Conservation (phyloP, 2,113 vertebrate species). For the Protomyctophum bolini region DNA sequence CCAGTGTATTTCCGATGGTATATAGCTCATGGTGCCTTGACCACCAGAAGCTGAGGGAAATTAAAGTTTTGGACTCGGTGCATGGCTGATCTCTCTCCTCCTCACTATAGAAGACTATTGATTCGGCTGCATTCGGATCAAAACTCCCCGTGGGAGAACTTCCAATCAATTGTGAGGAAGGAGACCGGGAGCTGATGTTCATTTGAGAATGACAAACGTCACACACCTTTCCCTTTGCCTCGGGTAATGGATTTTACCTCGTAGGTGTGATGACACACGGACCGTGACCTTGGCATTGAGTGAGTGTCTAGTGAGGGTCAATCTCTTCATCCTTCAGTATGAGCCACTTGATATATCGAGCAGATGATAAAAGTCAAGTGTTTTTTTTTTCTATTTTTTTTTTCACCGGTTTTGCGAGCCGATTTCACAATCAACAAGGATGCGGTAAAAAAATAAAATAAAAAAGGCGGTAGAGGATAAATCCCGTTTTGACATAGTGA, state of each 20-base stretch:
- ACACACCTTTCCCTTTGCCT: slow-evolving; percentile 44
- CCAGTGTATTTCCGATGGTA: neutral
- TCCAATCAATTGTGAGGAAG: slow-evolving; percentile 29
- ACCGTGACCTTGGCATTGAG: slow-evolving; percentile 54
- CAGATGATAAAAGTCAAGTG: slow-evolving; percentile 28
- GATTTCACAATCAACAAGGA: neutral
- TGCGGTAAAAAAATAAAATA: neutral
- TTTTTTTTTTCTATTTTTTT: neutral
- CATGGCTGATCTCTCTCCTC: neutral
- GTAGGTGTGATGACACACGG: slow-evolving; percentile 44
- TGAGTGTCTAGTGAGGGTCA: slow-evolving; percentile 33
- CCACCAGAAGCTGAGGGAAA: slow-evolving; percentile 11
- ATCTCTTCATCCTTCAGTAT: slow-evolving; percentile 17
- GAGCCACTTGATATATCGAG: slow-evolving; percentile 20
- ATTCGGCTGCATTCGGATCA: slow-evolving; percentile 15
- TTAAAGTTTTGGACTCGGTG: neutral
- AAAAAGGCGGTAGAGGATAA: neutral
- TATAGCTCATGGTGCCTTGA: neutral
- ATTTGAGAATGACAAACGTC: slow-evolving; percentile 63
- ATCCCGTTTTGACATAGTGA: no score
- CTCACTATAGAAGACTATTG: slow-evolving; percentile 4
- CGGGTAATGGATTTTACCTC: slow-evolving; percentile 57
- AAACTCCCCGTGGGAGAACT: slow-evolving; percentile 19
- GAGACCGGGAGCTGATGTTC: slow-evolving; percentile 27
- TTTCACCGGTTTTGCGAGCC: neutral